A percentile compares a stretch with the other conserved stretches of the same genome.
Evolutionary conservation across 2,797 vertebrate species (phyloP).

Genomic region (Sebastes iracundus): DNA sequence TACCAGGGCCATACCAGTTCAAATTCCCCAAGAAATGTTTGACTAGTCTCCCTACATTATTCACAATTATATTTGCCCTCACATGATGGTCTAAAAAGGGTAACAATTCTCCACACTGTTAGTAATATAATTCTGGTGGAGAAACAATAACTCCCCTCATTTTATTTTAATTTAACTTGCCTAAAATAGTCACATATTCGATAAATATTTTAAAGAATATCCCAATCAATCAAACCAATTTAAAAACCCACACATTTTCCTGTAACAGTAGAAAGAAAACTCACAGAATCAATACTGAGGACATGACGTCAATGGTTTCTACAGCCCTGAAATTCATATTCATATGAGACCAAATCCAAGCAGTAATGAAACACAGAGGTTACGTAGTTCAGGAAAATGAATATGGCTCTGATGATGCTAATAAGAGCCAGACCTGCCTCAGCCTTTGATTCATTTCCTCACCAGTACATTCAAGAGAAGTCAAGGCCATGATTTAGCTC

Average conservation of each 20-base stretch:
- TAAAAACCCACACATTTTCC: accelerated
- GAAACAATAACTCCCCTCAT: too few relatives aligned
- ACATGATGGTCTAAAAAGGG: background rate
- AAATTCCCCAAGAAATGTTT: background rate
- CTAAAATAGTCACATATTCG: background rate
- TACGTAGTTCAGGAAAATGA: background rate
- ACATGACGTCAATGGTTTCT: too few relatives aligned
- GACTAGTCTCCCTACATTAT: background rate
- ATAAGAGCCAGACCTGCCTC: background rate
- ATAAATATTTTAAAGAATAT: background rate
- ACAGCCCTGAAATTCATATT: background rate
- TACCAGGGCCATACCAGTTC: background rate
- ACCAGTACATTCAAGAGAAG: background rate
- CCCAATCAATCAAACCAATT: background rate
- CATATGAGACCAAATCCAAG: background rate
- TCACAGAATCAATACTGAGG: background rate
- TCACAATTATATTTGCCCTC: background rate
- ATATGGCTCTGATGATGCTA: background rate
- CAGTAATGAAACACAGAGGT: background rate
- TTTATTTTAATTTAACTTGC: background rate
- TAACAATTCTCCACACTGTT: background rate
- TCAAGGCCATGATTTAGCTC: background rate
- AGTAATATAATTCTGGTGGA: background rate
- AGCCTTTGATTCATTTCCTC: background rate
- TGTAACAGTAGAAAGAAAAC: background rate